Evolutionary conservation across 2,888 invertebrate species (phyloP).

Genomic region (Pollenia angustigena): DNA sequence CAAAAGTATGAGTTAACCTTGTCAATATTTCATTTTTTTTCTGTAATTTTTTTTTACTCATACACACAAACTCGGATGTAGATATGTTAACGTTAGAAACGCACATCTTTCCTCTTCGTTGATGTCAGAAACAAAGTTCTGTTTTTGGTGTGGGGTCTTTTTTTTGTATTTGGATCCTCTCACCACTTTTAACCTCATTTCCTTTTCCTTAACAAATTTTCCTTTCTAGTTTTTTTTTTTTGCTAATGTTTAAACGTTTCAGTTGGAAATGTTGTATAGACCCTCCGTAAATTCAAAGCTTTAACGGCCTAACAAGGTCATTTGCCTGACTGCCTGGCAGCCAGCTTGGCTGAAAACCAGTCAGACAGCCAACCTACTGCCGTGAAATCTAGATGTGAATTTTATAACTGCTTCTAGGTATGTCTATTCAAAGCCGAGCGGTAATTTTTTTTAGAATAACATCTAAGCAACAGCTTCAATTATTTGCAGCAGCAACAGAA

Average conservation of each 20-base stretch:
- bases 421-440: neutral
- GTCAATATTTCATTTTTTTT: conserved; percentile 18
- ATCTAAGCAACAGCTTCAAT: conserved; percentile 6
- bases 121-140: neutral
- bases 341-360: neutral
- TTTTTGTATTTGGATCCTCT: conserved; percentile 3
- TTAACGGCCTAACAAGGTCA: conserved; percentile 67
- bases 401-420: conserved; percentile 17
- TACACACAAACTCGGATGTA: neutral
- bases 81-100: conserved; percentile 35
- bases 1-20: conserved; percentile 33
- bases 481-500: conserved; percentile 34
- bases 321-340: conserved; percentile 50
- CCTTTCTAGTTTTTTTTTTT: neutral
- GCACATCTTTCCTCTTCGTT: conserved; percentile 20
- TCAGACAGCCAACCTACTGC: neutral
- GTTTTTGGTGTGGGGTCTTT: neutral
- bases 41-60: neutral
- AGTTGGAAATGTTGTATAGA: conserved; percentile 16
- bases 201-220: conserved; percentile 32
- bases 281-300: neutral
- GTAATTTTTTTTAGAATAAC: neutral
- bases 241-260: neutral
- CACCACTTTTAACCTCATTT: conserved; percentile 51
- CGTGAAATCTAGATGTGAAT: conserved; percentile 21